Evolutionary conservation across 30 jellyfish, hydroid and myxozoan species (phyloP), one percentile per base, ranked within the genome.

Genomic region (Hydractinia echinata): DNA sequence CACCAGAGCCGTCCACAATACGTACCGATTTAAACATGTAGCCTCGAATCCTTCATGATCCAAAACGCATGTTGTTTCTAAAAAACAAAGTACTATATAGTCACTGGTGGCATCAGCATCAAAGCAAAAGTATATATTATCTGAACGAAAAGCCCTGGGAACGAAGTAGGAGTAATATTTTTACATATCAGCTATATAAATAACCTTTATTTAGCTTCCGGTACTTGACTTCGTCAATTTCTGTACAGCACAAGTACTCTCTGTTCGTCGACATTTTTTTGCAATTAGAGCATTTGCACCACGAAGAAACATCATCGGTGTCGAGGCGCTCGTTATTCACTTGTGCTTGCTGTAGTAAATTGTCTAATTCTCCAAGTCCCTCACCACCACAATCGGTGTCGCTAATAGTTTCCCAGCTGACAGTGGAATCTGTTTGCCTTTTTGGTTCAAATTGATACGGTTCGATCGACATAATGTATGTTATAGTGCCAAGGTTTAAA

Each of bases 1-100:
- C 16, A 62, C 73, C 7, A 62, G 73, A 62, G 73, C 73, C 30
- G 73, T 50, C 73, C 73, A 62, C 30, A 62, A 62, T 15, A 62
- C 73, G 50, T 50, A 62, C 30, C 30, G 16, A 50, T 62, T 62
- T 62, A 62, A 62, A 50, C 73, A 62, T 5, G 73, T 62, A 15
- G 73, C 50, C 16, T 39, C 73, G 30, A 62, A 62, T 5, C 73
- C 73, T 10, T 62, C 73, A 50, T 62, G 73, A 62, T 62, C 73
- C 16, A 10, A 15, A 15, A 62, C 30, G 8, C 73, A 62, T 62
- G 16, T 62, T 62, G 30, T 62, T 62, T 62, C 73, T 62, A 62
- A 62, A 62, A 62, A 62, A 10, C 50, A 5, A 15, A 62, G 7
- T 15, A 62, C 4, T n/a, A n/a, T n/a, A n/a, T n/a, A n/a, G n/a